Base-by-base conservation (phyloP, 2,113 vertebrate species). In the Chunga burmeisteri region DNA sequence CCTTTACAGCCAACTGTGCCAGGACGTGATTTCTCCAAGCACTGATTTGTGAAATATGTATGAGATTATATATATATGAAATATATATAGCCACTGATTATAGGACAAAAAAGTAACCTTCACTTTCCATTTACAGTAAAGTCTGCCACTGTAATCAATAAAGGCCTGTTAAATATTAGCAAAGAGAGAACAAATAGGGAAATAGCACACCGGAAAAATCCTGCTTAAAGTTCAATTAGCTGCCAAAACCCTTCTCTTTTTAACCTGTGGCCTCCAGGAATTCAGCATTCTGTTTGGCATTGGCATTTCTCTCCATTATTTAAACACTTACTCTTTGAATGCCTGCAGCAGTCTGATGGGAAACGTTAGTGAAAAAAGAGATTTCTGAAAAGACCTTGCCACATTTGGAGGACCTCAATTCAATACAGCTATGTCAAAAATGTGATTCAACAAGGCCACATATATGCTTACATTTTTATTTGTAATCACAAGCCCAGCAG, bases 161-260 rank as follows among this genome's bases (percentile, higher is more conserved):
- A 88, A 96, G 25, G 7, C n/a, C 87, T 92, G 77, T 93, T 97
- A 97, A 97, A 94, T 50, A 97, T 93, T 95, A 92, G 44, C 29
- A 10, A 93, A 84, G 34, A 86, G 82, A 88, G 47, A 81, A 85
- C 34, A 95, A 97, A 74, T 8, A 11, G 38, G 10, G 19, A 92
- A 97, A 88, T 19, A 86, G 67, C 62, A 89, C 30, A 85, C 26
- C 1, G 11, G 83, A 86, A 67, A 95, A 81, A 42, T 20, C 49
- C 42, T 46, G 9, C 22, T 94, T 91, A 42, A 26, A 93, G 85
- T 96, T 86, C 55, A 67, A 40, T 71, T 73, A 70, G 29, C 44
- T 92, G 44, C 74, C 55, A 85, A 73, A 95, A 61, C 2, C 4
- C 16, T 63, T 62, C 56, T 75, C 34, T 70, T 81, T 86, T 86